Evolutionary conservation across 2,113 vertebrate species (phyloP), one percentile per base, ranked within the genome.

Genomic region (Marmota monax): DNA sequence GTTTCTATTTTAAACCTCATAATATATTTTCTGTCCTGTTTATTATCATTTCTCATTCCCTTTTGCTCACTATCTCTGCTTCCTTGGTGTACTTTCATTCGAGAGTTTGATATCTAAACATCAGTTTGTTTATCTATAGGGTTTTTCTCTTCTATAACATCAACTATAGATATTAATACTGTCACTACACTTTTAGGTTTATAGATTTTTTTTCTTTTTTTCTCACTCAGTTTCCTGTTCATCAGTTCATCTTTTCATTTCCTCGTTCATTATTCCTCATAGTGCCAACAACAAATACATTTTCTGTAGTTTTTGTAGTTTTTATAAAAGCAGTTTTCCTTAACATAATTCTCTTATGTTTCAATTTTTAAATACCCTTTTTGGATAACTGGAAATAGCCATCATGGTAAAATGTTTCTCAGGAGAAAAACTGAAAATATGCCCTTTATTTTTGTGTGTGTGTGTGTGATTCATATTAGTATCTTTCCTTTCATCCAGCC

Each of bases 201-300:
- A 17, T 13, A 53, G 23, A 45, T 74, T 53, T 92, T 90, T 74
- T 90, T 95, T 65, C 51, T 69, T 69, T 34, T n/a, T 73, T 11
- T 78, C 25, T 87, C 29, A 37, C 37, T 32, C 58, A 37, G 6
- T 85, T 84, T 88, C 34, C 86, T 76, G 5, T 58, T 79, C 39
- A 86, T 61, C 85, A 84, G n/a, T 65, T 13, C 20, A 67, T 79
- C 83, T 63, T 67, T 80, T 83, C 6, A 65, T 92, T 78, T 93
- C 42, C 11, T 93, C 82, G 67, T 89, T 63, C 29, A 76, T 80
- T 22, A 58, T 8, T 76, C 63, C 18, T 92, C 51, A n/a, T 11
- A 39, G 63, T 79, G 7, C 8, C 76, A 63, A 58, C 56, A 16
- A 74, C 69, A 94, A 70, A 53, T 34, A 80, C 5, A 67, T 5